phyloP scores from a whole-genome alignment of 2,797 vertebrate species.

The Pipistrellus pipistrellus region DNA sequence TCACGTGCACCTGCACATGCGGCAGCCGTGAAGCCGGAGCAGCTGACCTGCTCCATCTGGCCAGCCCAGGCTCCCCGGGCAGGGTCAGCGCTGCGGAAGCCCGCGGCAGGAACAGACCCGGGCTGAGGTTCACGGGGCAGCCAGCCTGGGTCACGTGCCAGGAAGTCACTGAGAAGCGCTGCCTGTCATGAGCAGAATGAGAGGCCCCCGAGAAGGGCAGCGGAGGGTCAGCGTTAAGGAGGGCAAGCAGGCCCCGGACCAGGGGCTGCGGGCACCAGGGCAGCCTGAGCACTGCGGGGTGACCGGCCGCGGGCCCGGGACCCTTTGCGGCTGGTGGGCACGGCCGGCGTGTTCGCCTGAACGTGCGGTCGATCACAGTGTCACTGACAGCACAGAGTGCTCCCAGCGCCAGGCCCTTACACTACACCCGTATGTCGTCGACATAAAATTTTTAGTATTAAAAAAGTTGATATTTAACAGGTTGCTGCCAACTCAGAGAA shows the following conservation, averaged over 20 bases:
- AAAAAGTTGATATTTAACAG: background rate
- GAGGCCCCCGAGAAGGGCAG: background rate
- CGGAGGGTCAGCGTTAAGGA: background rate
- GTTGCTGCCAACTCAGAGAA: background rate
- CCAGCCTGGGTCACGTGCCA: background rate
- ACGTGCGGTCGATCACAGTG: fast-evolving
- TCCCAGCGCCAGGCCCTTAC: background rate
- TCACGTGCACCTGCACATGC: fast-evolving
- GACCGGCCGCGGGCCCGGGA: background rate
- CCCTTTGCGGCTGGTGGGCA: background rate
- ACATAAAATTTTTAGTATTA: background rate
- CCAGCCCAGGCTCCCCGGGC: background rate
- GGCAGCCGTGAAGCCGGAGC: background rate
- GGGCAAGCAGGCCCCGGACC: background rate
- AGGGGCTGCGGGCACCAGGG: background rate
- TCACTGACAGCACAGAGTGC: background rate
- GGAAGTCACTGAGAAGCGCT: background rate
- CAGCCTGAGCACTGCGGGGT: background rate
- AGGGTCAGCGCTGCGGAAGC: background rate
- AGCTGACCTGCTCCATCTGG: background rate
- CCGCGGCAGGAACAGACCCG: fast-evolving
- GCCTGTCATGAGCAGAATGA: background rate
- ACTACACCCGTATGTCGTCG: background rate
- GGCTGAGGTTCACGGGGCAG: background rate
- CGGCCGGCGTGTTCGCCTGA: background rate